These are phyloP conservation scores for Avahi laniger DNA, from an alignment of 2,797 vertebrate genomes.

Conservation along the genomic window DNA sequence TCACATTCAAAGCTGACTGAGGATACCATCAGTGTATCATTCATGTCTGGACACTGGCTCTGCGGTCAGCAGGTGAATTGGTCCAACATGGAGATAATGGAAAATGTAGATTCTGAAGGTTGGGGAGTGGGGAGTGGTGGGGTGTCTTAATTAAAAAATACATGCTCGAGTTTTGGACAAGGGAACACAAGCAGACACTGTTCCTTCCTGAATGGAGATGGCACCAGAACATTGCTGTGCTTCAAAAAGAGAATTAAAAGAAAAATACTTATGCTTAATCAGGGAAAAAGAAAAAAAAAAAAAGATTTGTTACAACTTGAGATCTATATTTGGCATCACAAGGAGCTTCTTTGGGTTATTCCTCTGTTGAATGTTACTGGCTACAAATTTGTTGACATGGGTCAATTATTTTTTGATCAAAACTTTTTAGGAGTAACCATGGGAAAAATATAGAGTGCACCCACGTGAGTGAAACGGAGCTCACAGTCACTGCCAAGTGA, in stretches of 20 bases:
- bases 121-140: not conserved
- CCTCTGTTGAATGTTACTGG: not conserved
- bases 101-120: not conserved
- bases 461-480: accelerated
- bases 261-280: not conserved
- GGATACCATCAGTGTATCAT: accelerated
- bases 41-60: not conserved
- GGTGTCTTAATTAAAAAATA: not conserved
- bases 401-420: not conserved
- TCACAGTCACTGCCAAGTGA: accelerated
- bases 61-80: not conserved
- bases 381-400: not conserved
- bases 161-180: not conserved
- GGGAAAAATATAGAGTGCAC: accelerated
- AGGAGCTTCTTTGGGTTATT: not conserved
- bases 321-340: not conserved
- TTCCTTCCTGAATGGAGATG: not conserved
- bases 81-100: slow-evolving; percentile 1
- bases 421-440: not conserved
- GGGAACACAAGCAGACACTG: not conserved
- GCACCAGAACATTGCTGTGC: not conserved
- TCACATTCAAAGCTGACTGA: not conserved
- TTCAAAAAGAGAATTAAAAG: slow-evolving; percentile 7
- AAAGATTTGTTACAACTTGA: not conserved
- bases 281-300: not conserved